Base-by-base conservation (phyloP, 2,888 invertebrate genomes). In the Caenorhabditis uteleia region DNA sequence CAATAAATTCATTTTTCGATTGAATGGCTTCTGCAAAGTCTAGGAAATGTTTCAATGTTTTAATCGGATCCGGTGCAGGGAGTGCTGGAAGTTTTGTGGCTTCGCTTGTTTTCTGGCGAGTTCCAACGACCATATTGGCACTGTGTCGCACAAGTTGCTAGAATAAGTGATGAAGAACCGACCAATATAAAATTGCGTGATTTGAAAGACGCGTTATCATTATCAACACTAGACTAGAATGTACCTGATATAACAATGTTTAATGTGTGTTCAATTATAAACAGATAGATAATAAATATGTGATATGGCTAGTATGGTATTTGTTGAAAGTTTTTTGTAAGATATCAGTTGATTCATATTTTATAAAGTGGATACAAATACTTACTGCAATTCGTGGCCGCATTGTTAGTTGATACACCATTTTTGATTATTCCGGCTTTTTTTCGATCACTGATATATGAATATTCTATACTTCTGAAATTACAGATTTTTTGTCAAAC, bases 41-140 rank as follows among this genome's bases (percentile, higher is more conserved):
- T 23, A 82, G 31, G 42, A 82, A 79, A 26, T 77, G 71, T 16
- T 59, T 68, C 29, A 82, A 43, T 0, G 82, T 82, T 20, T 75
- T 70, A 16, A 38, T 47, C 1, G 78, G 68, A 21, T 71, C 55
- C 3, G 80, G 80, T 0, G 76, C 76, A 0, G 77, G 74, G 7
- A 79, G 69, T 43, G 55, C 59, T 6, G 80, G 78, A 2, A 75
- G 50, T 45, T 55, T 48, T 62, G 47, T 42, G 6, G 7, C n/a
- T 8, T 38, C 4, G n/a, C n/a, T n/a, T n/a, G n/a, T n/a, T n/a
- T n/a, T n/a, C n/a, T n/a, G n/a, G n/a, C n/a, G n/a, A n/a, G n/a
- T n/a, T n/a, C n/a, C n/a, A n/a, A n/a, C n/a, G n/a, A n/a, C n/a
- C n/a, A n/a, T n/a, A n/a, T n/a, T n/a, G n/a, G n/a, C n/a, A n/a